Percentiles rank a stretch among this genome's conserved stretches.
These are phyloP conservation scores for Pseudopodoces humilis DNA, from an alignment of 2,113 vertebrate genomes.

Conservation along the genomic window DNA sequence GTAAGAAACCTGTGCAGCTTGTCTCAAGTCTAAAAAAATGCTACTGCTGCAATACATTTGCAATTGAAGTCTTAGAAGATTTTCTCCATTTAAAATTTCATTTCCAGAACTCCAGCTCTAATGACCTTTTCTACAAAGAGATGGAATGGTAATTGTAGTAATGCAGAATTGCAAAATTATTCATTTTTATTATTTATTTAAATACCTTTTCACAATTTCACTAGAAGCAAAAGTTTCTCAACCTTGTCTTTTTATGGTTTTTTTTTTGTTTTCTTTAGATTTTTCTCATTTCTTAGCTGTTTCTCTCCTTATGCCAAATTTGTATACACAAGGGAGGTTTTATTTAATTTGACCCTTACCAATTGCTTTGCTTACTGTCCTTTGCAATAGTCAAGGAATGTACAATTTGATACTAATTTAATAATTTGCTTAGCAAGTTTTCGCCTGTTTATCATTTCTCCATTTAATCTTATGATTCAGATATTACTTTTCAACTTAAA, in stretches of 20 bases:
- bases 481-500: conserved; percentile 47
- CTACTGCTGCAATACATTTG: background rate
- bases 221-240: background rate
- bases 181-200: background rate
- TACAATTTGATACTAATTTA: conserved; percentile 20
- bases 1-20: background rate
- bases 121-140: background rate
- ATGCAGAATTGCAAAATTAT: background rate
- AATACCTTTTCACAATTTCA: background rate
- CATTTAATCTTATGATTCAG: background rate
- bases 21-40: background rate
- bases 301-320: background rate
- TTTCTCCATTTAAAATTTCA: background rate
- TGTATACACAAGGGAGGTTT: background rate
- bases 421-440: background rate
- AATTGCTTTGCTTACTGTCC: background rate
- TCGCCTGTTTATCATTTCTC: conserved; percentile 1
- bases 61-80: background rate
- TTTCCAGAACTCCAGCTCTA: background rate
- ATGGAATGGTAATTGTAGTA: background rate
- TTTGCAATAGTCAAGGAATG: background rate
- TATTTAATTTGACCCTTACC: background rate
- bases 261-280: background rate
- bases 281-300: background rate
- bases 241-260: background rate